Base-by-base conservation (phyloP, 2,888 invertebrate species). In the Erpobdella octoculata region DNA sequence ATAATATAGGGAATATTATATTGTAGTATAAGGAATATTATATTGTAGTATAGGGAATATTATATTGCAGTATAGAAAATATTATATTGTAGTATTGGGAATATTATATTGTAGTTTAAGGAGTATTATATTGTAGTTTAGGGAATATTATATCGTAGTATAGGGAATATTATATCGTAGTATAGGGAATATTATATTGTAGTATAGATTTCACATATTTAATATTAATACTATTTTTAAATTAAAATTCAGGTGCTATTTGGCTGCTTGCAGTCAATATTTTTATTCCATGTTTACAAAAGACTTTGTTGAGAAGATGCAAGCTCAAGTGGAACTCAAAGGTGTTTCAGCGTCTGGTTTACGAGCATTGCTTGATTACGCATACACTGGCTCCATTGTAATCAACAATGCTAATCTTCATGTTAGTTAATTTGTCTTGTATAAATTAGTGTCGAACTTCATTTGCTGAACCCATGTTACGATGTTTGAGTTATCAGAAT, bases 221-320 rank as follows among this genome's bases (percentile, higher is more conserved):
- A 41, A 41, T 12, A 12, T 12, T 12, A 41, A 41, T 18, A 41
- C 12, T 12, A 41, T 18, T 18, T 12, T 41, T 41, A 41, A 61
- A 8, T n/a, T n/a, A n/a, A n/a, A 46, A 3, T 46, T 4, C 53
- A 67, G 69, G 35, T 79, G 81, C 31, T 81, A 80, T 72, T 75
- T 83, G 72, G 82, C 82, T 28, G 81, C 83, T 9, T 81, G 81
- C 73, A 81, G 81, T 4, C 81, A 81, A 73, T 83, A 83, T 72
- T 83, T 83, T 75, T 80, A 80, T 28, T 81, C 81, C 31, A 83
- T 83, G 83, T 83, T 83, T 75, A 81, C 82, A 3, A 81, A 81
- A 71, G 82, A 81, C 5, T 76, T 76, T 62, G 73, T 71, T 64
- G 75, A 75, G 71, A 74, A 66, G 21, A 62, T 67, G 53, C 73